phyloP scores from a whole-genome alignment of 2,113 vertebrate genomes.

The Vidua macroura region DNA sequence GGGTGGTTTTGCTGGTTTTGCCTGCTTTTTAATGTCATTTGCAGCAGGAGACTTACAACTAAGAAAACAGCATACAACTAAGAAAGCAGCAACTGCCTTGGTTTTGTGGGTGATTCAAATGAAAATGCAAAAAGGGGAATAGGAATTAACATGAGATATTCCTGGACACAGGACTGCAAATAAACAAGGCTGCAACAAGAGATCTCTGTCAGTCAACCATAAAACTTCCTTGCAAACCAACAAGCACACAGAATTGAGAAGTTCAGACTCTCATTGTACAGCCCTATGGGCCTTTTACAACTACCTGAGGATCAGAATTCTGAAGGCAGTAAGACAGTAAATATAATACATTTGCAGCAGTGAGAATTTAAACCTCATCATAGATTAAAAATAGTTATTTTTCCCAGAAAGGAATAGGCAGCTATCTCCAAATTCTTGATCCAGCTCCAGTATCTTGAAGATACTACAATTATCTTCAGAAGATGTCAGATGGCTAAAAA shows the following conservation, averaged over 20 bases:
- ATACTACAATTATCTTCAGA: neutral
- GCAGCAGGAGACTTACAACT: neutral
- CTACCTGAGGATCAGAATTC: neutral
- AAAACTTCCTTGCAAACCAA: neutral
- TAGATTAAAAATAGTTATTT: neutral
- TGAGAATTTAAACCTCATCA: neutral
- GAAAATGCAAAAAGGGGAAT: neutral
- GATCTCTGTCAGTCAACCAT: neutral
- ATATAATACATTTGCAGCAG: neutral
- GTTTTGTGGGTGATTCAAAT: neutral
- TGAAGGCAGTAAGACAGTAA: neutral
- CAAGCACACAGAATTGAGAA: neutral
- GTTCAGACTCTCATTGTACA: neutral
- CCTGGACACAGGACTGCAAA: neutral
- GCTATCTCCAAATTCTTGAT: neutral
- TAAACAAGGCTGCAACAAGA: neutral
- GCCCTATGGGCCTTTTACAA: neutral
- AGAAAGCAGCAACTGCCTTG: neutral
- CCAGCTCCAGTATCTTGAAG: neutral
- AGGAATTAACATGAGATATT: neutral
- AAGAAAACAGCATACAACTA: neutral
- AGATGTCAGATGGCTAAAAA: neutral
- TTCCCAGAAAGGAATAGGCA: neutral
- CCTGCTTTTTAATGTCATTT: neutral
- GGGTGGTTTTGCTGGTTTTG: neutral